Conservation (phyloP, 2,113 vertebrate genomes). For the Dasypus novemcinctus region DNA sequence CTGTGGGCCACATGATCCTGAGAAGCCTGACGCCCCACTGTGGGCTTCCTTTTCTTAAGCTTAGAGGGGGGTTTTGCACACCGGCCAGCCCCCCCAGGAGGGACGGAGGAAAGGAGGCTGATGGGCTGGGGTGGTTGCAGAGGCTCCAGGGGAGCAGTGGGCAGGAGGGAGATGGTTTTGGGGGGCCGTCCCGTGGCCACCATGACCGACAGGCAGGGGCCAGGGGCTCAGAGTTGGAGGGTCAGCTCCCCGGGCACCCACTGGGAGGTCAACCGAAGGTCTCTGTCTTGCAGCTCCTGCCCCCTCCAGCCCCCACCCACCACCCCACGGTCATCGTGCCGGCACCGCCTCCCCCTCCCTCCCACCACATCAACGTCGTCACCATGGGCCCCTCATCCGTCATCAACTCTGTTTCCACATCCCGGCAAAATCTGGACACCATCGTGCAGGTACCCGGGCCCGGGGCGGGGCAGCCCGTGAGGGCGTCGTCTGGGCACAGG, state of each 20-base stretch:
- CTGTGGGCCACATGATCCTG: not conserved
- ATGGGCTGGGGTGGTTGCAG: not conserved
- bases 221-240: not conserved
- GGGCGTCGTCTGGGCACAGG: not conserved
- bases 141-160: not conserved
- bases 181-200: not conserved
- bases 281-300: slow-evolving; percentile 85
- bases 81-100: not conserved
- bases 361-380: slow-evolving; percentile 97
- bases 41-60: not conserved
- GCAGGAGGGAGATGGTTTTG: not conserved
- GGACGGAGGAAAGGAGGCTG: not conserved
- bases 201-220: not conserved
- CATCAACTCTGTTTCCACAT: slow-evolving; percentile 96
- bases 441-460: slow-evolving; percentile 92
- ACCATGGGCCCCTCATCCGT: slow-evolving; percentile 96
- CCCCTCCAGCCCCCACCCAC: slow-evolving; percentile 93
- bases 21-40: not conserved
- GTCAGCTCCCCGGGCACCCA: not conserved
- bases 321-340: slow-evolving; percentile 98
- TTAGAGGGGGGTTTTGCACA: not conserved
- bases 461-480: not conserved
- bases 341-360: slow-evolving; percentile 87
- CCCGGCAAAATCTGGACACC: slow-evolving; percentile 98
- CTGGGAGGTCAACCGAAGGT: not conserved